phyloP scores from a whole-genome alignment of 2,888 invertebrate genomes.

The Tricholauxania praeusta region DNA sequence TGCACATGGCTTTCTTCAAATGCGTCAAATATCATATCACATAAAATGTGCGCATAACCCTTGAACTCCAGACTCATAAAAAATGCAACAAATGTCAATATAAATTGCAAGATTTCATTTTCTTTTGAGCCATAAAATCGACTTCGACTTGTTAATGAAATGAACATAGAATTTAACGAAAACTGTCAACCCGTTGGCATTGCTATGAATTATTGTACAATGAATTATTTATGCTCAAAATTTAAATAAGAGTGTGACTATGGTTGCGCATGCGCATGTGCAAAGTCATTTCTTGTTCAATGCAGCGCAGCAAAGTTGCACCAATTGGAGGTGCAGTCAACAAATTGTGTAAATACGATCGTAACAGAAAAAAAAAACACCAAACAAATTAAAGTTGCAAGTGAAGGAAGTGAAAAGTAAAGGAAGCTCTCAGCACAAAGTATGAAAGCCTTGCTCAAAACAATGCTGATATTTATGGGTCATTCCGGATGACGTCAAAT shows the following conservation, averaged over 20 bases:
- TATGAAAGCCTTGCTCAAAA: too few relatives aligned
- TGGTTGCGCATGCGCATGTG: constrained; percentile 35
- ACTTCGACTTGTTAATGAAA: too few relatives aligned
- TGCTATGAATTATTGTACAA: constrained; percentile 58
- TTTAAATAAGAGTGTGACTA: too few relatives aligned
- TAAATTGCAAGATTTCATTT: too few relatives aligned
- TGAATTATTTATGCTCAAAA: constrained; percentile 15
- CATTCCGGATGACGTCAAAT: too few relatives aligned
- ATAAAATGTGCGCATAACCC: constrained; percentile 50
- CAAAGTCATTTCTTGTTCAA: background rate
- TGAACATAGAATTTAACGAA: constrained; percentile 53
- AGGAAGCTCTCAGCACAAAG: too few relatives aligned
- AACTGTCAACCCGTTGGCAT: constrained; percentile 61
- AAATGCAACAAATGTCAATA: constrained; percentile 48
- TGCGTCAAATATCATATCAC: constrained; percentile 11
- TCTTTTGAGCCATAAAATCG: too few relatives aligned
- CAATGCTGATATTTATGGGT: too few relatives aligned
- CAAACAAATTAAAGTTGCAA: too few relatives aligned
- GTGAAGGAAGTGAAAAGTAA: too few relatives aligned
- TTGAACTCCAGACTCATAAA: constrained; percentile 57
- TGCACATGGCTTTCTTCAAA: constrained; percentile 21
- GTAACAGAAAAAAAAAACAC: too few relatives aligned
- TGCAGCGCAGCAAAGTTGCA: constrained; percentile 1
- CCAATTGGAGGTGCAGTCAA: constrained; percentile 31
- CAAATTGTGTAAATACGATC: constrained; percentile 16